Evolutionary conservation across 2,113 vertebrate genomes (phyloP).

Genomic region (Carassius carassius): DNA sequence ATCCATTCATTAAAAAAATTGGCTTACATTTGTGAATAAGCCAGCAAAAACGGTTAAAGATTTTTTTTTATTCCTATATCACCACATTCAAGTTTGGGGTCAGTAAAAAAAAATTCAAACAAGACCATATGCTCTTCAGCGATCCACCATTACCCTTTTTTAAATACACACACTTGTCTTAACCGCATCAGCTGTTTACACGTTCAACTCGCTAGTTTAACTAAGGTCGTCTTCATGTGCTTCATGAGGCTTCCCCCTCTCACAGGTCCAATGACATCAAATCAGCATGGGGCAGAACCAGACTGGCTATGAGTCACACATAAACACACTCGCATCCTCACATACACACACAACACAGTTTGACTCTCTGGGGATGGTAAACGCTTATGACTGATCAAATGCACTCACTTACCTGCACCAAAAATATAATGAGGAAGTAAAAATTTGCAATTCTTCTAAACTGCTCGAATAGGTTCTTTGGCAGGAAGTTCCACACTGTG

Average conservation of each 20-base stretch:
- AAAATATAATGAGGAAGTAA: conserved; percentile 78
- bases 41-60: too few species aligned
- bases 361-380: not conserved
- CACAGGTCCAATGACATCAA: not conserved
- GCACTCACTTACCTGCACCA: conserved; percentile 88
- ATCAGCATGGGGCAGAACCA: not conserved
- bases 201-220: not conserved
- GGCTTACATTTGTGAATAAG: not conserved
- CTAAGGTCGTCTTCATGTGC: conserved; percentile 2
- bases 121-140: not conserved
- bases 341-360: not conserved
- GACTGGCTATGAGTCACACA: conserved; percentile 6
- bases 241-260: conserved; percentile 5
- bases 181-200: conserved; percentile 11
- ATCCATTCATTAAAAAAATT: not conserved
- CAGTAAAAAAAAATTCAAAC: not conserved
- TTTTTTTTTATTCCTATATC: not conserved
- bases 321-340: not conserved
- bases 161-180: not conserved
- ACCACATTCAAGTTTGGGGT: not conserved
- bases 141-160: conserved; percentile 17
- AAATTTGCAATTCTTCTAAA: conserved; percentile 99
- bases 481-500: conserved; percentile 98
- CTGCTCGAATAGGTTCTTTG: conserved; percentile 99
- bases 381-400: not conserved